Percentiles rank a stretch among this genome's conserved stretches.
Conservation (phyloP, 2,797 vertebrate species). For the Halcyon badia region DNA sequence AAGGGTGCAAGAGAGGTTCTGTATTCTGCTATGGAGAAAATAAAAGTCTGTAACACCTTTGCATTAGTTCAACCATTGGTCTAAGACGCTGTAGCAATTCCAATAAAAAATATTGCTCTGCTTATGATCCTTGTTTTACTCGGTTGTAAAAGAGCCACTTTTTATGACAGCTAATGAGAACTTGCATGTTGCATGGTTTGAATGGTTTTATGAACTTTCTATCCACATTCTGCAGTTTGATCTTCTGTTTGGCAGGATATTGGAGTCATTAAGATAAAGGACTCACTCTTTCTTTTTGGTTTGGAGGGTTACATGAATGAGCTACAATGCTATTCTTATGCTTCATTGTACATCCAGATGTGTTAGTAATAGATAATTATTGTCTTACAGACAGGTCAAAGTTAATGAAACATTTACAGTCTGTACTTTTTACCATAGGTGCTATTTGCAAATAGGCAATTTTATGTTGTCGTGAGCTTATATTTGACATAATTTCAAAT, state of each 20-base stretch:
- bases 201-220: constrained; percentile 9
- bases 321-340: background rate
- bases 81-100: background rate
- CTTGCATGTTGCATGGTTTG: background rate
- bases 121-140: constrained; percentile 19
- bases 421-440: background rate
- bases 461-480: background rate
- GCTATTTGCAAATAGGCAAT: background rate
- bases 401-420: background rate
- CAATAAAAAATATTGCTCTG: constrained; percentile 46
- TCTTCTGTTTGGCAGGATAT: constrained; percentile 3
- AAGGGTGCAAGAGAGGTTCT: background rate
- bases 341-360: background rate
- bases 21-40: constrained; percentile 7
- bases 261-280: constrained; percentile 17
- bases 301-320: background rate
- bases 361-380: background rate
- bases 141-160: constrained; percentile 42
- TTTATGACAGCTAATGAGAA: background rate
- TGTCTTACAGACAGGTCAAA: background rate
- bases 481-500: background rate
- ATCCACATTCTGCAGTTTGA: background rate
- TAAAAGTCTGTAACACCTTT: constrained; percentile 11
- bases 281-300: background rate
- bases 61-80: background rate